These are phyloP conservation scores for Eidolon dupreanum DNA, from an alignment of 2,797 vertebrate genomes.

Conservation along the genomic window DNA sequence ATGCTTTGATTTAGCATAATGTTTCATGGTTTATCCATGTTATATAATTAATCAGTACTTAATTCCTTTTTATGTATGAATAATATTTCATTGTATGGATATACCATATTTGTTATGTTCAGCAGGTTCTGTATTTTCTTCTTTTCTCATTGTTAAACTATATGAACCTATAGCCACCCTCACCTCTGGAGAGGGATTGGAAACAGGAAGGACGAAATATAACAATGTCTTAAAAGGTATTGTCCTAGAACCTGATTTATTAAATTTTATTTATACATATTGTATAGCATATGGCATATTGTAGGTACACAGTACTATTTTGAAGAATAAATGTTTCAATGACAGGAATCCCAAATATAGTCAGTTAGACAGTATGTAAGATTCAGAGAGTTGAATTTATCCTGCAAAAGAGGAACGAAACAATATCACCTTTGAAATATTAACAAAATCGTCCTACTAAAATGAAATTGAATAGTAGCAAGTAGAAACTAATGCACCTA, in stretches of 20 bases:
- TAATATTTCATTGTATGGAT: background rate
- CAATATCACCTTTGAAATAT: slow-evolving; percentile 5
- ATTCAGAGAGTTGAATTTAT: slow-evolving; percentile 39
- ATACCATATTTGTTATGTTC: background rate
- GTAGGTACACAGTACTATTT: slow-evolving; percentile 5
- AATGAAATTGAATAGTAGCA: slow-evolving; percentile 18
- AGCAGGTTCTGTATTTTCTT: background rate
- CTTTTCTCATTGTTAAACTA: background rate
- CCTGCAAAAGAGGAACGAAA: background rate
- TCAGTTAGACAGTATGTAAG: background rate
- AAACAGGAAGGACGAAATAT: background rate
- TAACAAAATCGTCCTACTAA: background rate
- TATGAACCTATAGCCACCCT: background rate
- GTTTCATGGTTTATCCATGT: background rate
- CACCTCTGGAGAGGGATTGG: background rate
- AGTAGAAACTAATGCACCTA: background rate
- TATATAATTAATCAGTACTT: background rate
- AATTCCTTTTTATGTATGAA: background rate
- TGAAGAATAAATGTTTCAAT: slow-evolving; percentile 19
- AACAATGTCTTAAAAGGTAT: background rate
- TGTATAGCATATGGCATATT: background rate
- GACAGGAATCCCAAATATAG: background rate
- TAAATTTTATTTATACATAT: background rate
- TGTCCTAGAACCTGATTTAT: background rate
- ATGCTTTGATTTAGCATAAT: background rate